Percentiles rank a stretch among this genome's conserved stretches.
These are phyloP conservation scores for Spatulosminthurus flaviceps DNA, from an alignment of 2,888 invertebrate genomes.

Conservation along the genomic window DNA sequence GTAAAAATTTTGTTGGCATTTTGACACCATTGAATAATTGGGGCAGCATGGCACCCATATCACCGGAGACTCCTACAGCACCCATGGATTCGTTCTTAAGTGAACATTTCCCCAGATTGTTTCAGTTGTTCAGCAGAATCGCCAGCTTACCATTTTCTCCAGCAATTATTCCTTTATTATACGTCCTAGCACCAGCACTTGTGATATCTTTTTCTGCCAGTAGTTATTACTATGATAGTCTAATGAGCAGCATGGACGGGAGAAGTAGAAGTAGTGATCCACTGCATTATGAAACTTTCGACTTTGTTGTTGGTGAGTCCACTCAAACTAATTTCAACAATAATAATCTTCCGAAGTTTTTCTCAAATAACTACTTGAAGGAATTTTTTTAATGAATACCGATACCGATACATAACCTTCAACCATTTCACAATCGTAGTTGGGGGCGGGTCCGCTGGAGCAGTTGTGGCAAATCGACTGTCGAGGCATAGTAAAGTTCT, in stretches of 20 bases:
- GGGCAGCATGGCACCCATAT: neutral
- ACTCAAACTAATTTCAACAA: neutral
- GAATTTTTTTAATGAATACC: neutral
- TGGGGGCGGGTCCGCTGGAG: constrained; percentile 45
- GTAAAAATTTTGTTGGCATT: no score
- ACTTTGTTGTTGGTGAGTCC: constrained; percentile 46
- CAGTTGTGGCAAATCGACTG: constrained; percentile 39
- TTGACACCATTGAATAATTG: no score
- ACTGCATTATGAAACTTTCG: constrained; percentile 32
- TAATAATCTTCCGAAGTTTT: neutral
- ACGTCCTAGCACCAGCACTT: constrained; percentile 27
- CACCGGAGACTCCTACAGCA: neutral
- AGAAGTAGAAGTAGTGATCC: constrained; percentile 22
- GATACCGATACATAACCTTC: no score
- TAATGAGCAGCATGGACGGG: neutral
- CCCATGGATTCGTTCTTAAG: neutral
- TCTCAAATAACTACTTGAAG: neutral
- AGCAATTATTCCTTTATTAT: constrained; percentile 37
- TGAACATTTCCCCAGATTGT: neutral
- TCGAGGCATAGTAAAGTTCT: constrained; percentile 37
- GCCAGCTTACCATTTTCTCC: constrained; percentile 13
- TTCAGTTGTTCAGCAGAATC: neutral
- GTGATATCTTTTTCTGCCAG: constrained; percentile 4
- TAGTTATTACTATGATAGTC: constrained; percentile 6
- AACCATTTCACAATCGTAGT: no score